phyloP scores from a whole-genome alignment of 2,888 invertebrate genomes.

The Calameuta idolon region DNA sequence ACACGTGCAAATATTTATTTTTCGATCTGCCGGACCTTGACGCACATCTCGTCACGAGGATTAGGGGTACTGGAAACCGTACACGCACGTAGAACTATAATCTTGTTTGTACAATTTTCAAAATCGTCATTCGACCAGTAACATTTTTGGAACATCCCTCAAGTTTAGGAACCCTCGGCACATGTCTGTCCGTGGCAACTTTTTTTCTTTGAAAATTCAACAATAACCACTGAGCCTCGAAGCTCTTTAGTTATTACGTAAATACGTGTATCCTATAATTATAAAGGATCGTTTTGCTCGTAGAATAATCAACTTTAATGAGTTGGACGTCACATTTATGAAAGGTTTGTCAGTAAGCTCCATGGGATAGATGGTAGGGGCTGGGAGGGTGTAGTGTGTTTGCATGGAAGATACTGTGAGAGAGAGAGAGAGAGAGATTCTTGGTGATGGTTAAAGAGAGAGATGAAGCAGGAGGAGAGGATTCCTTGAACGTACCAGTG shows the following conservation, averaged over 20 bases:
- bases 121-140: not conserved
- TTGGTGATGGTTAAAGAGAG: slow-evolving; percentile 17
- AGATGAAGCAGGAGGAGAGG: slow-evolving; percentile 8
- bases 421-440: slow-evolving; percentile 15
- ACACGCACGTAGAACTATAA: not conserved
- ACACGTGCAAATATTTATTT: slow-evolving; percentile 34
- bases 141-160: not conserved
- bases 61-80: not conserved
- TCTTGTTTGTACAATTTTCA: not conserved
- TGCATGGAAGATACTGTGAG: not conserved
- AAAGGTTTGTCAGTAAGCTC: slow-evolving; percentile 30
- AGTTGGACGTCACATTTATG: slow-evolving; percentile 44
- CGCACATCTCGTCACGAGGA: not conserved
- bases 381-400: not conserved
- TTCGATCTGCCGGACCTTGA: slow-evolving; percentile 1
- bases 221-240: not conserved
- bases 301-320: slow-evolving; percentile 2
- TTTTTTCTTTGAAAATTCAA: not conserved
- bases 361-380: not conserved
- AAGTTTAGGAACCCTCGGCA: not conserved
- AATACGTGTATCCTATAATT: not conserved
- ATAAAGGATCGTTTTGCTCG: not conserved
- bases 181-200: not conserved
- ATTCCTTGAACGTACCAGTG: not conserved
- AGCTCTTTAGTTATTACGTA: not conserved